Evolutionary conservation across 2,888 invertebrate species (phyloP), one percentile per base, ranked within the genome.

Genomic region (Crioceris asparagi): DNA sequence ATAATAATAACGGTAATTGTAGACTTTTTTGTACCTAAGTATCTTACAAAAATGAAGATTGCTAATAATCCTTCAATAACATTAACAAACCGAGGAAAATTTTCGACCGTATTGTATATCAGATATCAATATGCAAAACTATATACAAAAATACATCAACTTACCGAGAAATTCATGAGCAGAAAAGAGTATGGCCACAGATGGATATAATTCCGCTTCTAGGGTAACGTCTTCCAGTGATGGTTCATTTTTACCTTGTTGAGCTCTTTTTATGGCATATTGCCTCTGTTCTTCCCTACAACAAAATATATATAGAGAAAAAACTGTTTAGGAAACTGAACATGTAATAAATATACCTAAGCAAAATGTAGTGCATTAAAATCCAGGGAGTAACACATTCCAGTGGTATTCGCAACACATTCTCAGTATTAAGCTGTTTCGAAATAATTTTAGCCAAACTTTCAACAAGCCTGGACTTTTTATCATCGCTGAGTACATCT

Each of bases 131-230:
- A n/a, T n/a, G n/a, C n/a, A n/a, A n/a, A 21, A 12, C 12, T 4
- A 4, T 11, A 25, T 25, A 27, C 5, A 27, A 27, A 27, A 2
- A 2, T 11, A 27, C 6, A 27, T 5, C 33, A 66, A 72, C 59
- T 66, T 70, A 40, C 88, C 88, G 29, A 91, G 68, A 57, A 83
- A 83, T 51, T 90, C 87, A 60, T 91, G 91, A 2, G 80, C 88
- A 27, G 81, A 77, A 56, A 85, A 83, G 38, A 92, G 67, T 41
- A 88, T 69, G 64, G 79, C 74, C 33, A 90, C 66, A 1, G 87
- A 83, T 32, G 78, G 70, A 2, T 84, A 83, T 16, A 84, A 64
- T 25, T 45, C 39, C 4, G 39, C 37, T 17, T 49, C 46, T n/a
- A n/a, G n/a, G 7, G 23, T 23, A 3, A 14, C 23, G 18, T 7